Conservation (phyloP, 2,888 invertebrate species). For the Oegoconia quadripuncta region DNA sequence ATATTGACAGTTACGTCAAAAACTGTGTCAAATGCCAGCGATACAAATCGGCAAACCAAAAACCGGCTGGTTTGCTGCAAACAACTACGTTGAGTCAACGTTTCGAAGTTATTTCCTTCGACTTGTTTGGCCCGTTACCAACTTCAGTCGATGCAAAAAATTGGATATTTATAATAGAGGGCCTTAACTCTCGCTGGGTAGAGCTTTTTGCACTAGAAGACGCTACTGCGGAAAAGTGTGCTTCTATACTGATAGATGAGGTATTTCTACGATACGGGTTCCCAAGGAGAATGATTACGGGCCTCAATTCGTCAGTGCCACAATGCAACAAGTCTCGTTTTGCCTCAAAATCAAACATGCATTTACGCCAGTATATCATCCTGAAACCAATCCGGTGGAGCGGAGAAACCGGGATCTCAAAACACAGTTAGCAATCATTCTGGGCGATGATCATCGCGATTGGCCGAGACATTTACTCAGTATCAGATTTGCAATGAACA, state of each 20-base stretch:
- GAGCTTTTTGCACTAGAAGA: conserved; percentile 24
- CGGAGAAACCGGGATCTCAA: conserved; percentile 20
- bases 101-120: conserved; percentile 30
- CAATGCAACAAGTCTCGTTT: conserved; percentile 29
- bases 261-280: conserved; percentile 32
- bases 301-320: no score
- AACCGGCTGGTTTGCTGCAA: conserved; percentile 34
- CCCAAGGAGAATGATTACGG: conserved; percentile 28
- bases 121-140: conserved; percentile 28
- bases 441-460: conserved; percentile 10
- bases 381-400: conserved; percentile 21
- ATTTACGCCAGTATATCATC: conserved; percentile 31
- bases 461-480: conserved; percentile 12
- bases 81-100: conserved; percentile 22
- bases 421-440: conserved; percentile 14
- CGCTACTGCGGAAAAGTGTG: conserved; percentile 26
- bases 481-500: conserved; percentile 14
- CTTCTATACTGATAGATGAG: conserved; percentile 27
- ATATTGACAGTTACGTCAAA: not conserved
- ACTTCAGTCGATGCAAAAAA: conserved; percentile 15
- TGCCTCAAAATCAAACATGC: conserved; percentile 23
- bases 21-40: no score
- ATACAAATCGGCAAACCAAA: conserved; percentile 32
- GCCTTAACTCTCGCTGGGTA: conserved; percentile 24
- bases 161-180: conserved; percentile 28